These are phyloP conservation scores for Vireo altiloquus DNA, from an alignment of 2,113 vertebrate genomes.

Conservation along the genomic window DNA sequence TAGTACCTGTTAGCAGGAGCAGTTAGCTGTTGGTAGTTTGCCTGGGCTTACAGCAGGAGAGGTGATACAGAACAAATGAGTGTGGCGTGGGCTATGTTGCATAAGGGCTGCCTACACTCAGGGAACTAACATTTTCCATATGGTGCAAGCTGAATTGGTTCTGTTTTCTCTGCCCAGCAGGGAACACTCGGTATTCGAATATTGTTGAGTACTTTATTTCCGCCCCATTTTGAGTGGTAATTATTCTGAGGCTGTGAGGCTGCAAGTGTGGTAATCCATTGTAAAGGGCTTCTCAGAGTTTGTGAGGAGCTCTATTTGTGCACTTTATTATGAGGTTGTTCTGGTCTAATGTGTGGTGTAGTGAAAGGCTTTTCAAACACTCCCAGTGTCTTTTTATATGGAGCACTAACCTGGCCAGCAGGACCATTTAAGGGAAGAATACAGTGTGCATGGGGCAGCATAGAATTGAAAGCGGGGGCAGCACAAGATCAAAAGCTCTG, in stretches of 20 bases:
- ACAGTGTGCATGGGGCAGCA: background rate
- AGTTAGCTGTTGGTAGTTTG: background rate
- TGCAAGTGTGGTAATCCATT: constrained; percentile 42
- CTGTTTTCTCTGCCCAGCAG: constrained; percentile 34
- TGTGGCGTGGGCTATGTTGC: background rate
- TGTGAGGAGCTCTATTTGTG: constrained; percentile 24
- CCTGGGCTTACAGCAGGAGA: background rate
- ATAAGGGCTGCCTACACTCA: constrained; percentile 27
- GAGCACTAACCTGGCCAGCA: constrained; percentile 37
- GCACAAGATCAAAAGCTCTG: background rate
- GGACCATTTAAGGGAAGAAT: background rate
- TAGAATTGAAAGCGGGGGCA: background rate
- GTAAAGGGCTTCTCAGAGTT: constrained; percentile 28
- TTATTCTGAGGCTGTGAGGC: constrained; percentile 50
- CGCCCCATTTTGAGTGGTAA: constrained; percentile 33
- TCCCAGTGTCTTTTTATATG: constrained; percentile 13
- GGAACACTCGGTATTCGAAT: constrained; percentile 22
- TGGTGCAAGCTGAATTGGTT: constrained; percentile 21
- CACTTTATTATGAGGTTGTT: constrained; percentile 15
- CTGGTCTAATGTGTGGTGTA: constrained; percentile 14
- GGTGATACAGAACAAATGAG: background rate
- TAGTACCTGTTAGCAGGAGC: background rate
- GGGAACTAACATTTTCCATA: constrained; percentile 39
- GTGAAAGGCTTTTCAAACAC: constrained; percentile 58
- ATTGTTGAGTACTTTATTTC: constrained; percentile 51